Evolutionary conservation across 2,797 vertebrate species (phyloP).

Genomic region (Micrastur ruficollis): DNA sequence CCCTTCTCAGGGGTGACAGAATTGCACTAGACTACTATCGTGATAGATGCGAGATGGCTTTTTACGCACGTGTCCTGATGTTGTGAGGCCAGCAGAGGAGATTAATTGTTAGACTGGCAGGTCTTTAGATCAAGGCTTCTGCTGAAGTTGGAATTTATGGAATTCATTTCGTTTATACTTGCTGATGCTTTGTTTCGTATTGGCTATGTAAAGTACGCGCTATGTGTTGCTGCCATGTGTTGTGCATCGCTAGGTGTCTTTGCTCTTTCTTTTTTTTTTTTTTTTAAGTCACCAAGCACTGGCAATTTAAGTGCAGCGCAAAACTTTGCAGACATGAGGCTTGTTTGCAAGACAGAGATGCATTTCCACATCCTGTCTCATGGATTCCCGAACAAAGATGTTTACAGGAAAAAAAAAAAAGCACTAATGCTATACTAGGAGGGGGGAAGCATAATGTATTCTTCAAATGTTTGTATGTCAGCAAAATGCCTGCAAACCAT

Average conservation of each 20-base stretch:
- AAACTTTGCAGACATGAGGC: conserved; percentile 10
- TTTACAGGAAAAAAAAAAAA: conserved; percentile 55
- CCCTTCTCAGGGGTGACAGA: neutral
- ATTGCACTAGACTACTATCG: neutral
- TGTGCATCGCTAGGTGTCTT: neutral
- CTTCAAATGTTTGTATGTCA: conserved; percentile 82
- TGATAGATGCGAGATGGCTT: neutral
- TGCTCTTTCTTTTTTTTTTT: neutral
- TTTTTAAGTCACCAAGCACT: neutral
- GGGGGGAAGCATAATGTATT: conserved; percentile 73
- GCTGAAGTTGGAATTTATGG: neutral
- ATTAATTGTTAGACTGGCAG: neutral
- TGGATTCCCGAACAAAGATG: conserved; percentile 59
- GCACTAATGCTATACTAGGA: conserved; percentile 48
- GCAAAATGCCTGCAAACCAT: conserved; percentile 78
- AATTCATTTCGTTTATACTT: neutral
- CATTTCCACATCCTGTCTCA: conserved; percentile 49
- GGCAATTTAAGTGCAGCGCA: neutral
- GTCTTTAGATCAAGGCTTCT: neutral
- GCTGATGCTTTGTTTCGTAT: neutral
- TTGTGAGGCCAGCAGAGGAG: neutral
- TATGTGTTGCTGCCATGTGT: neutral
- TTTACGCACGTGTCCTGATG: fast-evolving
- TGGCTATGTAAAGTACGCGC: neutral
- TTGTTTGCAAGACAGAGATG: conserved; percentile 32